phyloP scores from a whole-genome alignment of 2,797 vertebrate species.

The Enteromius trimaculatus region DNA sequence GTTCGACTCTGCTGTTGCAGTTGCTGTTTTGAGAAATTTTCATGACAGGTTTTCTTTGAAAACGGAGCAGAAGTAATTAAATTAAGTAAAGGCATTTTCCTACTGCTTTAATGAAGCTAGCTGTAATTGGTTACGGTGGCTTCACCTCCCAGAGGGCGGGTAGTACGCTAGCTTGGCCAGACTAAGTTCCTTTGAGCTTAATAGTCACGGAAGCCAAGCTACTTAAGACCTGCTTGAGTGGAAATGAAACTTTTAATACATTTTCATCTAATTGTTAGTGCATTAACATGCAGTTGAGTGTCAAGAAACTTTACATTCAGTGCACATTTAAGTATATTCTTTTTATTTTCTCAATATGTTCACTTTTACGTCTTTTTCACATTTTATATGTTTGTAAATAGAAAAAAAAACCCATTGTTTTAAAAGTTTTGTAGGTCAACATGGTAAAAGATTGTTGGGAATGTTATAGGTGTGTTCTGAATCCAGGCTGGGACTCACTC shows the following conservation, averaged over 20 bases:
- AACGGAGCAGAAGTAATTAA: too few species aligned
- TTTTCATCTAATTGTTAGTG: not conserved
- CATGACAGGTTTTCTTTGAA: too few species aligned
- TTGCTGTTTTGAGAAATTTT: too few species aligned
- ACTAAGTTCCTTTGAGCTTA: too few species aligned
- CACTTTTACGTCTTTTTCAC: not conserved
- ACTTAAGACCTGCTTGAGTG: not conserved
- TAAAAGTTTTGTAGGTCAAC: not conserved
- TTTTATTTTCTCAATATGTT: not conserved
- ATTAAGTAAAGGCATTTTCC: too few species aligned
- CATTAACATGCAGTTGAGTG: not conserved
- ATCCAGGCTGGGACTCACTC: not conserved
- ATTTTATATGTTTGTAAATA: not conserved
- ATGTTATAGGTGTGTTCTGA: slow-evolving; percentile 5
- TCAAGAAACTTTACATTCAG: not conserved
- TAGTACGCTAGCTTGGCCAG: too few species aligned
- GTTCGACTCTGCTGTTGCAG: too few species aligned
- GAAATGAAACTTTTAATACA: not conserved
- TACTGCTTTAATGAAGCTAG: too few species aligned
- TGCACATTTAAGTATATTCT: not conserved
- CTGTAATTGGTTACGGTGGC: too few species aligned
- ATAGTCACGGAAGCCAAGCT: too few species aligned
- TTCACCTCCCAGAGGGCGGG: too few species aligned
- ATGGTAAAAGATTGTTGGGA: slow-evolving; percentile 3
- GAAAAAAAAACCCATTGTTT: slow-evolving; percentile 3